Evolutionary conservation across 1,140 invertebrate species (phyloP), one percentile per base, ranked within the genome.

Genomic region (Saccostrea cuccullata): DNA sequence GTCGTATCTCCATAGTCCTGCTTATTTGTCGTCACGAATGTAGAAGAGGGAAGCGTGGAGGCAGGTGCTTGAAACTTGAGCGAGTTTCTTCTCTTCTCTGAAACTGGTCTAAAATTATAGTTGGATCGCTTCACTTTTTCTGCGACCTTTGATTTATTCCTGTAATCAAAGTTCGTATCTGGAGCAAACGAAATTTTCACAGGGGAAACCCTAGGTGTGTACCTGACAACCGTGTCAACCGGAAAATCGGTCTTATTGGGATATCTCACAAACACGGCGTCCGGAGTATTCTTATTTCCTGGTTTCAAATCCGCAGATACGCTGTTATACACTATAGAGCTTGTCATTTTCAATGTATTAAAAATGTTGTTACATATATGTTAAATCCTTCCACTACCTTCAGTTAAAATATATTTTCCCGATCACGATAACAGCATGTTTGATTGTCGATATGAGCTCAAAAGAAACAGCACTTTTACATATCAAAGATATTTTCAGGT

Each of bases 81-180:
- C 26, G 70, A 77, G 26, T 77, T 77, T 77, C 70, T 77, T 36
- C 70, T 77, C 26, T 77, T 77, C 26, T 77, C 70, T 2, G 70
- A 77, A 11, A 77, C 70, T 13, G 70, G 70, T 77, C 26, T 77
- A 77, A 77, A 77, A 77, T 26, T 30, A 26, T 77, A 77, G 15
- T 77, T 77, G 9, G 70, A 77, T 77, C 70, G 23, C 30, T 77
- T 77, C 70, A 77, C 70, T 26, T 77, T 77, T 77, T 77, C 70
- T 77, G 70, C 70, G 8, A 77, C 70, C 26, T 77, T 77, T 15
- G 70, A 77, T 77, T 36, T 77, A 17, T 77, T 77, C 26, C 26
- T 77, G 30, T 77, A 77, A 26, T 77, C 70, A 77, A 77, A 77
- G 70, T 77, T 77, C 26, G 70, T 77, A 26, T 77, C 70, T 30